These are phyloP conservation scores for Tenthredo amoena DNA, from an alignment of 2,888 invertebrate genomes.

Conservation along the genomic window DNA sequence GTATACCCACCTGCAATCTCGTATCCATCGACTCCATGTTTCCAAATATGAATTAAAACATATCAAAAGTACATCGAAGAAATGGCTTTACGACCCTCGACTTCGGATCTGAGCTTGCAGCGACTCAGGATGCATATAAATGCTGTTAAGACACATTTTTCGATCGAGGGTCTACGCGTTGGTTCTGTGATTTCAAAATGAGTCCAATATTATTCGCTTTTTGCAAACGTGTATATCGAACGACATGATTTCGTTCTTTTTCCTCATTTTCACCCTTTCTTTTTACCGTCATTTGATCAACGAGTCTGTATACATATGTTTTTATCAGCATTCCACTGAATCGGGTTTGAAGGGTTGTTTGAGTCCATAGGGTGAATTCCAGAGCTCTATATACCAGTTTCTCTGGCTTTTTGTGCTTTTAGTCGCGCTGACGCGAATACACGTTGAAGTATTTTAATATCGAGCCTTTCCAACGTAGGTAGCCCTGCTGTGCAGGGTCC, in stretches of 20 bases:
- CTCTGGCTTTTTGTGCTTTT: slow-evolving; percentile 61
- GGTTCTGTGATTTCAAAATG: background rate
- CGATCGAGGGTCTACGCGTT: background rate
- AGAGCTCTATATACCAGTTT: slow-evolving; percentile 8
- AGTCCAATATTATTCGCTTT: background rate
- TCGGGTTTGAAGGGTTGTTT: background rate
- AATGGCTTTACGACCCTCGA: slow-evolving; percentile 56
- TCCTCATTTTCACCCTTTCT: background rate
- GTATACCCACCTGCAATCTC: slow-evolving; percentile 40
- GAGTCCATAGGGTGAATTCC: background rate
- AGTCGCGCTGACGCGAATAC: slow-evolving; percentile 61
- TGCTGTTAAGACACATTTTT: background rate
- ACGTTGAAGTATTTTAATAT: slow-evolving; percentile 75
- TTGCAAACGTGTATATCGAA: background rate
- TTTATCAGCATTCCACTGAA: background rate
- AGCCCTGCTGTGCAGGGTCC: slow-evolving; percentile 3
- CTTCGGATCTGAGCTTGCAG: slow-evolving; percentile 17
- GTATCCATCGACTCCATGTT: slow-evolving; percentile 57
- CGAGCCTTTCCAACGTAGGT: slow-evolving; percentile 57
- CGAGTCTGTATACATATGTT: background rate
- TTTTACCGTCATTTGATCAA: background rate
- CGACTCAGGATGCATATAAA: background rate
- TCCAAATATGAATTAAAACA: slow-evolving; percentile 69
- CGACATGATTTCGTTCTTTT: background rate
- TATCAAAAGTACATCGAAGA: slow-evolving; percentile 63